These are phyloP conservation scores for Spheniscus humboldti DNA, from an alignment of 2,797 vertebrate species.

Conservation along the genomic window DNA sequence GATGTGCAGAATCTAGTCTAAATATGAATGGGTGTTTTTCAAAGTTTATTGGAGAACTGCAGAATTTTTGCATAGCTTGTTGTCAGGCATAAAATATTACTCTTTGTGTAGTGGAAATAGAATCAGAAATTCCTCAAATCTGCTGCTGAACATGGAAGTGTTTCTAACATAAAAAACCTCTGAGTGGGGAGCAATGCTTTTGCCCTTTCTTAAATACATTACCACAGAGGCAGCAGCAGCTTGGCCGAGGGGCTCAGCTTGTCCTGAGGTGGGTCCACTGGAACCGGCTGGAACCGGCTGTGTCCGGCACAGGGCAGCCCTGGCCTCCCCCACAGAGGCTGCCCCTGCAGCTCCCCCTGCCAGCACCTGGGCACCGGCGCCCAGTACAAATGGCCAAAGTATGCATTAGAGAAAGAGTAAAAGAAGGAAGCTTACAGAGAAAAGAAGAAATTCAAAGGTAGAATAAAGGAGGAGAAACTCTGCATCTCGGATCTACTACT, in stretches of 20 bases:
- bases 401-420: neutral
- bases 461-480: neutral
- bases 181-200: neutral
- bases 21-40: neutral
- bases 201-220: neutral
- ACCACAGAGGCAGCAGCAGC: neutral
- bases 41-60: neutral
- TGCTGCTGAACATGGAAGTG: neutral
- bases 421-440: neutral
- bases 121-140: neutral
- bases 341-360: neutral
- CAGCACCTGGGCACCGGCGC: neutral
- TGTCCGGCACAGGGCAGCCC: neutral
- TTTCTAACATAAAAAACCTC: neutral
- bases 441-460: neutral
- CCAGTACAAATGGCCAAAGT: neutral
- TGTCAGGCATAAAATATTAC: neutral
- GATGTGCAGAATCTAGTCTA: neutral
- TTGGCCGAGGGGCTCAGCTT: neutral
- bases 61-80: neutral
- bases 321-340: neutral
- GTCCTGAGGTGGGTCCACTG: neutral
- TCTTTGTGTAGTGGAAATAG: neutral
- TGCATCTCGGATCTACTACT: neutral
- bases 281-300: accelerated